These are phyloP conservation scores for Oryzias celebensis DNA, from an alignment of 2,113 vertebrate genomes.

Conservation along the genomic window DNA sequence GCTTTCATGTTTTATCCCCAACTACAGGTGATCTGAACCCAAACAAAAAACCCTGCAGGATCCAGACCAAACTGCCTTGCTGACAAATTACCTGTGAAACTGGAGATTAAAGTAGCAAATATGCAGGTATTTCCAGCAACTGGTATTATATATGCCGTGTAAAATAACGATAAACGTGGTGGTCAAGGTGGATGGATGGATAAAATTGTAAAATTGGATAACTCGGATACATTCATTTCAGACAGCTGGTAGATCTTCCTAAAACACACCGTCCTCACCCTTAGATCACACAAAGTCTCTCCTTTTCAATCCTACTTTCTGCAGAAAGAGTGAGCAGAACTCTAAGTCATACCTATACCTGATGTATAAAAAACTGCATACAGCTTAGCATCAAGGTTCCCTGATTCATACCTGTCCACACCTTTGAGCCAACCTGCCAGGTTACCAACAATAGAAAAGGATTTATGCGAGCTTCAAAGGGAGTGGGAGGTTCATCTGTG, in stretches of 20 bases:
- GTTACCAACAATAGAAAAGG: slow-evolving; percentile 9
- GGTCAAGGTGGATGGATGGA: background rate
- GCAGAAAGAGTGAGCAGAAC: slow-evolving; percentile 1
- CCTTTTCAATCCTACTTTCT: background rate
- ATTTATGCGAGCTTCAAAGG: slow-evolving; percentile 50
- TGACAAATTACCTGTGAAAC: slow-evolving; percentile 4
- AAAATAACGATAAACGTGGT: background rate
- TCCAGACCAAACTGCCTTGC: background rate
- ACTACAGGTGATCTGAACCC: background rate
- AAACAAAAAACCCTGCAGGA: background rate
- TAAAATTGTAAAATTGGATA: background rate
- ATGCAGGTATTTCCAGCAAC: background rate
- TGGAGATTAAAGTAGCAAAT: background rate
- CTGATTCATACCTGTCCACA: slow-evolving; percentile 28
- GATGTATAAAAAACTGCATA: background rate
- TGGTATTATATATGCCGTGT: too few species aligned
- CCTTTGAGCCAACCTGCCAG: slow-evolving; percentile 24
- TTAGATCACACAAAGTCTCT: background rate
- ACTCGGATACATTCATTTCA: background rate
- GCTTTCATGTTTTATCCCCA: too few species aligned
- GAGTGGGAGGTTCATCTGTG: slow-evolving; percentile 13
- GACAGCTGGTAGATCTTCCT: background rate
- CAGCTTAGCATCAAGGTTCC: slow-evolving; percentile 10
- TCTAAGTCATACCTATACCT: slow-evolving; percentile 1
- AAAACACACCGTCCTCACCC: background rate